Evolutionary conservation across 1,140 invertebrate species (phyloP), one percentile per base, ranked within the genome.

Genomic region (Hycleus cichorii): DNA sequence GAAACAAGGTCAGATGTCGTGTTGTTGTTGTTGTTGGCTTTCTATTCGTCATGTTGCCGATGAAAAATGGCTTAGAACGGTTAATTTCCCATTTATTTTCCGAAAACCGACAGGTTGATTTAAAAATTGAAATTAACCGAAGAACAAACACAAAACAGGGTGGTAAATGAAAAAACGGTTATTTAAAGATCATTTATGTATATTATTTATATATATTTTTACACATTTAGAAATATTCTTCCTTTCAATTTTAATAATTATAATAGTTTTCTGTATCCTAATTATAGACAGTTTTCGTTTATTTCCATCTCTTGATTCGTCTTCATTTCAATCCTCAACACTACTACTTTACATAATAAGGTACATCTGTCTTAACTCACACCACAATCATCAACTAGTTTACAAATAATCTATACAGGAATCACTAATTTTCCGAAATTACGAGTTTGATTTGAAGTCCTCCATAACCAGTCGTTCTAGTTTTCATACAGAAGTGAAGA

Each of bases 311-410:
- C 68, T 70, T 68, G 66, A 42, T 11, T 67, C 62, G 63, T 60
- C 63, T 61, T 69, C 9, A 42, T 18, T 18, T 18, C 2, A 42
- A 42, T 39, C 39, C 39, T 39, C 18, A 18, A 18, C 18, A 18
- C 18, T 18, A 60, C 66, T 68, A 69, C 68, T 70, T 70, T 70
- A 70, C 68, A 70, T 58, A 60, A 67, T 70, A 68, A 70, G 68
- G 68, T 70, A 70, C 68, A 67, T 67, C 62, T 65, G 63, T 64
- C 62, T 69, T 42, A 6, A 42, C 11, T 7, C 57, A 64, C 63
- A 63, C 60, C 64, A 64, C 64, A 68, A 62, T 68, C 60, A 62
- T 68, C 64, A 63, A 62, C 64, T 53, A 61, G 61, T 64, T 66
- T 54, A 60, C 57, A 60, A 64, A 59, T 64, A 54, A 65, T 64